Evolutionary conservation across 2,888 invertebrate genomes (phyloP), one percentile per base, ranked within the genome.

Genomic region (Schizotus pectinicornis): DNA sequence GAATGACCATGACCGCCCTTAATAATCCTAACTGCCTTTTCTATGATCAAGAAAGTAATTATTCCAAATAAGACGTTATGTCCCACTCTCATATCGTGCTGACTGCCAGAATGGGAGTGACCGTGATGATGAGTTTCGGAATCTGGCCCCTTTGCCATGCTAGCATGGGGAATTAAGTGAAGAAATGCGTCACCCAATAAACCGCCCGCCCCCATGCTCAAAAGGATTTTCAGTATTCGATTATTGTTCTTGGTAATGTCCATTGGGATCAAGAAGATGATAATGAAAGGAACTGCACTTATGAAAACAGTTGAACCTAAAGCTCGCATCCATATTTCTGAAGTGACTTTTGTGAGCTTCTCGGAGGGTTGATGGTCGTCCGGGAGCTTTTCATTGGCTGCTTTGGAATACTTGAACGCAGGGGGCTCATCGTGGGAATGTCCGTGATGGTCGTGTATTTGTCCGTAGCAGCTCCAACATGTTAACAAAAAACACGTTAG

Each of bases 161-260:
- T 85, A 42, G 99, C 97, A 80, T 99, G 99, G 1, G 99, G 99
- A 74, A 99, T 99, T 63, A 99, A 83, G 81, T 99, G 99, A 5
- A 99, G 84, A 79, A 99, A 99, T 0, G 99, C 98, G 83, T 99
- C 99, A 6, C 99, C 99, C 0, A 99, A 84, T 8, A 99, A 84
- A 41, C 99, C 95, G 38, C 97, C 95, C 1, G 96, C 95, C 0
- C 96, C 97, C 80, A 97, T 97, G 9, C 95, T 94, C 41, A 97
- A 80, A 43, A 97, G 83, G 58, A 98, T 86, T 81, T 98, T 98
- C 6, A 98, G 81, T 35, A 95, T 81, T 0, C 95, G 91, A 77
- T 93, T 88, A 77, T 93, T 91, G 71, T 92, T 90, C 52, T 89
- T 86, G 30, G 88, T 88, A 63, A 91, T 92, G 73, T 97, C 94